Percentiles rank a stretch among this genome's conserved stretches.
phyloP scores from a whole-genome alignment of 2,113 vertebrate species.

The Sander lucioperca region DNA sequence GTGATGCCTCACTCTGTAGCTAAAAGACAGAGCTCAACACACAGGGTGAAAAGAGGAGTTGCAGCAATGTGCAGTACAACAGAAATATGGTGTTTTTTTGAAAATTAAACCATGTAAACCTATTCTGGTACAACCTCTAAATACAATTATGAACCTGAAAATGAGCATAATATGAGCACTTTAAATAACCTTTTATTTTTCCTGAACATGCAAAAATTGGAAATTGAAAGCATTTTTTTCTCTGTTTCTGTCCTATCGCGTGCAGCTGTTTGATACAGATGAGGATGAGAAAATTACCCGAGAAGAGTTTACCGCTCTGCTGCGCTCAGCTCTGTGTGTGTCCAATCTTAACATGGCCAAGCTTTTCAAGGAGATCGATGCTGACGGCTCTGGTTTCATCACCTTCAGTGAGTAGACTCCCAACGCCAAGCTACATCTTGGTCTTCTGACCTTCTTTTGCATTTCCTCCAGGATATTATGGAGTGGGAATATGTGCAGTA shows the following conservation, averaged over 20 bases:
- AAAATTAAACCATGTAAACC: too few relatives aligned
- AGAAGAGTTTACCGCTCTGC: conserved; percentile 89
- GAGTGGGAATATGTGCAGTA: background rate
- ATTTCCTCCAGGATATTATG: background rate
- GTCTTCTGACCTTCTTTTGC: background rate
- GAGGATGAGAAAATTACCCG: conserved; percentile 91
- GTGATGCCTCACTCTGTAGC: too few relatives aligned
- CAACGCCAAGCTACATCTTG: background rate
- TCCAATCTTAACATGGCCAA: conserved; percentile 89
- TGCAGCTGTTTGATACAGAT: conserved; percentile 94
- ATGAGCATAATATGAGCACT: too few relatives aligned
- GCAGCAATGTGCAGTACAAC: too few relatives aligned
- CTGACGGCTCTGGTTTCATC: conserved; percentile 86
- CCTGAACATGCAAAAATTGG: background rate
- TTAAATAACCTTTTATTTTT: background rate
- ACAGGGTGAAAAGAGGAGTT: too few relatives aligned
- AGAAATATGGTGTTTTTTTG: too few relatives aligned
- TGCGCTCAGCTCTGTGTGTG: conserved; percentile 92
- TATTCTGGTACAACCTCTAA: too few relatives aligned
- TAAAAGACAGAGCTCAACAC: too few relatives aligned
- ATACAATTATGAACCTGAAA: too few relatives aligned
- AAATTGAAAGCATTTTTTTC: background rate
- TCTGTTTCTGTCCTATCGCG: background rate
- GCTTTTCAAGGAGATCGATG: conserved; percentile 94
- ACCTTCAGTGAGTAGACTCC: conserved; percentile 89